A percentile compares a stretch with the other conserved stretches of the same genome.
phyloP scores from a whole-genome alignment of 2,888 invertebrate species.

The Tipula confusa region DNA sequence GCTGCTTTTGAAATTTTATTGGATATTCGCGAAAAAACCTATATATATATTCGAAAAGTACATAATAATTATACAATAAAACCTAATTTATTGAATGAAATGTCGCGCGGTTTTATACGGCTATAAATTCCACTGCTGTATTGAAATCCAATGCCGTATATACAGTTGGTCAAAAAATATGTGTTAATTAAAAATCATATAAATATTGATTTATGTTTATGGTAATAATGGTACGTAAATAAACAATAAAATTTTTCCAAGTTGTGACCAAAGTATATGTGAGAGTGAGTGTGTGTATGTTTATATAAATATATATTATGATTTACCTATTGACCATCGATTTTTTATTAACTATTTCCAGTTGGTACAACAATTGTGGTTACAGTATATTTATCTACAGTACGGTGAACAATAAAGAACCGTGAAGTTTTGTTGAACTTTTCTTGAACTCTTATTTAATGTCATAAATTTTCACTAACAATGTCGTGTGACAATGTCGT shows the following conservation, averaged over 20 bases:
- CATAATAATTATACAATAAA: background rate
- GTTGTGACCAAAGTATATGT: background rate
- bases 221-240: background rate
- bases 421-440: background rate
- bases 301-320: background rate
- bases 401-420: background rate
- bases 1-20: background rate
- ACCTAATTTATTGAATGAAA: constrained; percentile 20
- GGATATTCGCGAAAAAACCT: background rate
- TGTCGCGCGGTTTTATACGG: background rate
- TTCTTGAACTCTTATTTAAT: background rate
- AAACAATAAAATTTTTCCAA: background rate
- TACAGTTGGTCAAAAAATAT: background rate
- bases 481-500: no score
- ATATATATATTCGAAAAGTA: background rate
- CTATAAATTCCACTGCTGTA: background rate
- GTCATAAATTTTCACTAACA: no score
- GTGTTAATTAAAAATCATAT: constrained; percentile 6
- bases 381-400: background rate
- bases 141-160: background rate
- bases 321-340: background rate
- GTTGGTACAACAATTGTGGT: background rate
- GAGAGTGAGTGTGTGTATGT: no score
- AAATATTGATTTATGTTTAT: background rate
- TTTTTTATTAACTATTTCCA: background rate